Base-by-base conservation (phyloP, 2,888 invertebrate genomes). In the Stenodema calcarata region DNA sequence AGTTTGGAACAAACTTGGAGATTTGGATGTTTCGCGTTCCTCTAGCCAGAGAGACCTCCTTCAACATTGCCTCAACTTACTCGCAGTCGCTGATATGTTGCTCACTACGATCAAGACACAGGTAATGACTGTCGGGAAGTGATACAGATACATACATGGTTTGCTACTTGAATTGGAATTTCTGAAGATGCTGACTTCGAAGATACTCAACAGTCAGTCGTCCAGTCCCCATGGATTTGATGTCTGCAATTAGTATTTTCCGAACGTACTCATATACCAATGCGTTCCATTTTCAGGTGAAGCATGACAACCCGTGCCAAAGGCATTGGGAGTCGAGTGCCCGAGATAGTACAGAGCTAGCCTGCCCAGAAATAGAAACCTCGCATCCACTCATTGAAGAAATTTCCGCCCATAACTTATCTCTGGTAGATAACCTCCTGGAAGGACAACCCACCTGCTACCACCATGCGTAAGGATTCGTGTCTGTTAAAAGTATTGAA, bases 291-390 rank as follows among this genome's bases (percentile, higher is more conserved):
- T n/a, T n/a, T n/a, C n/a, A n/a, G 82, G 6, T 35, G 70, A 82
- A 41, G 54, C 9, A 54, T 35, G 80, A 80, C 30, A 62, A 50
- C 54, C 50, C 62, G 16, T 81, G 80, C 16, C 80, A 35, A 12
- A 54, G 82, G 69, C 41, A 62, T 70, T 82, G 82, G 82, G 82
- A 82, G 18, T 35, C 70, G 27, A 18, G 16, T 28, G 27, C 12
- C 4, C 62, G 82, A 2, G 82, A 82, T 35, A 82, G 82, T 41
- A 82, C 82, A 2, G 82, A 82, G 42, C 69, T 82, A 16, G 44
- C 0, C 11, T 14, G 14, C 23, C 82, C 82, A 7, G 12, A 41
- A 23, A n/a, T 7, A 16, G 42, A 82, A 35, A 42, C 16, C 23
- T 4, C 28, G n/a, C 16, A 35, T 18, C 18, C 23, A 14, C 62